Base-by-base conservation (phyloP, 2,113 vertebrate genomes). In the Myrmecophaga tridactyla region DNA sequence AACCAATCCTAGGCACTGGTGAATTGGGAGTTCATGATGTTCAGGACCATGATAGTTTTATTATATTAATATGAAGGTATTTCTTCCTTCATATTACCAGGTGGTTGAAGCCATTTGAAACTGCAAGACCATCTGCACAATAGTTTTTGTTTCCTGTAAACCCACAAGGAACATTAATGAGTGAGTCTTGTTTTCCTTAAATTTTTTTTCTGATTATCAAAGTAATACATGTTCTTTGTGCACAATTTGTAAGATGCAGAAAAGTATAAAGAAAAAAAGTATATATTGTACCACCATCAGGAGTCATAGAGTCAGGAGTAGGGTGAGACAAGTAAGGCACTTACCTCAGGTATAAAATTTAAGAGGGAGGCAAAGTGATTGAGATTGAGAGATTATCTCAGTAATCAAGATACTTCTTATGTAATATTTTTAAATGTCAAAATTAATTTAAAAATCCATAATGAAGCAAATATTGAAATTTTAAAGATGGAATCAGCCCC, bases 91-190 rank as follows among this genome's bases (percentile, higher is more conserved):
- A 98, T 97, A 99, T 97, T 88, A 98, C 97, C 97, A 96, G 84
- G 99, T 99, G n/a, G 96, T 99, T 65, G 96, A 85, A 95, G 98
- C 99, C 46, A 97, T 99, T 91, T 93, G 98, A 94, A 99, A 98
- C 97, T 98, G 98, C 77, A 39, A 89, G 0, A 58, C 96, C 48
- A 98, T 99, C 94, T 97, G 39, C 72, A 98, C 97, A 69, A 97
- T 99, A 82, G 96, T 99, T 65, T 99, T 99, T 76, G 97, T 99
- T 95, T 99, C 99, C 89, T 99, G 99, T 97, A 99, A 99, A 95
- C 99, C 99, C 2, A 99, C 98, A 98, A 99, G 98, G 96, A 99
- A 99, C 97, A 99, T 99, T 75, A 97, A 80, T 86, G 98, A 99
- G 94, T 98, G 84, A 96, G 96, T 90, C 96, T 58, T 90, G 82